Evolutionary conservation across 92 coral and sea anemone species (phyloP), one percentile per base, ranked within the genome.

Genomic region (Desmophyllum pertusum): DNA sequence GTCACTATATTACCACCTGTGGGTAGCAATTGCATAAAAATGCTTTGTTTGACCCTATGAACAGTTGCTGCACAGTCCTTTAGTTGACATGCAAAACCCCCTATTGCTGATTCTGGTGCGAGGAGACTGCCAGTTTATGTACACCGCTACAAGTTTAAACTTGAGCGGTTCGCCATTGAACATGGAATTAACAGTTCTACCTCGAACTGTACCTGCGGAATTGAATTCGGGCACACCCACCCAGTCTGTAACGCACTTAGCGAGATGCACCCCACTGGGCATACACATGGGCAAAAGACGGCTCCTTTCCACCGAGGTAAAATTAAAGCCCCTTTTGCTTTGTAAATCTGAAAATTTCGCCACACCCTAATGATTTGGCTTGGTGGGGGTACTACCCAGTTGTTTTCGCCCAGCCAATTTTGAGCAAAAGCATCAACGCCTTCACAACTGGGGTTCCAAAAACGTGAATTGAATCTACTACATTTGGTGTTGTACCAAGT

Each of bases 371-470:
- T 51, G 13, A 88, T 77, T 63, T 88, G 91, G 35, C 67, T 83
- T 61, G 87, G 53, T 9, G 88, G 88, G 42, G 88, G 85, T 2
- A 83, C 91, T 17, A 78, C 77, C 89, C 92, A 89, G 46, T 84
- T 89, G 25, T 84, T 89, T 62, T 84, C 82, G 33, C 85, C 81
- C 27, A 15, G 59, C 89, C 89, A 84, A 43, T 83, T 52, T 15
- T 39, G 45, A 9, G 85, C 57, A 21, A 57, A 77, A 4, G 91
- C 87, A 62, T 89, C 89, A 2, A 85, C 75, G n/a, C 79, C 81
- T 30, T 89, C 84, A 25, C 89, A 85, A 29, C 84, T 79, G 4
- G 89, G 92, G 45, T 80, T 89, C 89, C 89, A 89, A 51, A 89
- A 85, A 17, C 86, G 76, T 5, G 92, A 89, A 61, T 89, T 80